Evolutionary conservation across 1,140 invertebrate species (phyloP).

Genomic region (Archegozetes longisetosus): DNA sequence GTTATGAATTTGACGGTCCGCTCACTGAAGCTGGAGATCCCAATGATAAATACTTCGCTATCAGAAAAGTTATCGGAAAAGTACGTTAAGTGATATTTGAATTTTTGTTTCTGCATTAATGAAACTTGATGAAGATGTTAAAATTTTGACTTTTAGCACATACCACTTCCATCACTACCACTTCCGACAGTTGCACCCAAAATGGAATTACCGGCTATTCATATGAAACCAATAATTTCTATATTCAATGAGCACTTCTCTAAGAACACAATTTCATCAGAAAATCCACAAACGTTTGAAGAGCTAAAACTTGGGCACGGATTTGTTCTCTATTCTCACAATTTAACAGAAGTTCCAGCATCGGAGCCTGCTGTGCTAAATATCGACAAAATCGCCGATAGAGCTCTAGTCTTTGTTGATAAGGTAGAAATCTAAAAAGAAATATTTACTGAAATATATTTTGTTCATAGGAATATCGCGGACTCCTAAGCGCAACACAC

Average conservation of each 20-base stretch:
- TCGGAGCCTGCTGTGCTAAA: constrained; percentile 16
- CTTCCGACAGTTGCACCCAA: background rate
- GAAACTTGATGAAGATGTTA: background rate
- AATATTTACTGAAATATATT: too few relatives aligned
- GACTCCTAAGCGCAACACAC: constrained; percentile 42
- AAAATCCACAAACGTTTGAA: constrained; percentile 23
- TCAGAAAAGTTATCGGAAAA: constrained; percentile 30
- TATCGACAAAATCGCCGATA: constrained; percentile 16
- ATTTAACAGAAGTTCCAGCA: constrained; percentile 10
- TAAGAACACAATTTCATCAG: background rate
- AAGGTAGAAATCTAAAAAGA: too few relatives aligned
- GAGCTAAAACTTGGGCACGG: constrained; percentile 21
- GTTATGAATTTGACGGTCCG: constrained; percentile 37
- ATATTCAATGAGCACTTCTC: too few relatives aligned
- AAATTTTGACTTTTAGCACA: background rate
- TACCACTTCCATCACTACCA: constrained; percentile 6
- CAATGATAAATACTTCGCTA: constrained; percentile 31
- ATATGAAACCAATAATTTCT: background rate
- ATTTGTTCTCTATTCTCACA: constrained; percentile 24
- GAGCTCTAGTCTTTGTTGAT: constrained; percentile 17
- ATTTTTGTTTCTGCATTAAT: background rate
- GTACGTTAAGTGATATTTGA: background rate
- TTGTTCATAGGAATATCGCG: constrained; percentile 32
- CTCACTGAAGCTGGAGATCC: constrained; percentile 34
- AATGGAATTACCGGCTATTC: background rate